Conservation (phyloP, 2,113 vertebrate genomes). For the Desmodus rotundus region DNA sequence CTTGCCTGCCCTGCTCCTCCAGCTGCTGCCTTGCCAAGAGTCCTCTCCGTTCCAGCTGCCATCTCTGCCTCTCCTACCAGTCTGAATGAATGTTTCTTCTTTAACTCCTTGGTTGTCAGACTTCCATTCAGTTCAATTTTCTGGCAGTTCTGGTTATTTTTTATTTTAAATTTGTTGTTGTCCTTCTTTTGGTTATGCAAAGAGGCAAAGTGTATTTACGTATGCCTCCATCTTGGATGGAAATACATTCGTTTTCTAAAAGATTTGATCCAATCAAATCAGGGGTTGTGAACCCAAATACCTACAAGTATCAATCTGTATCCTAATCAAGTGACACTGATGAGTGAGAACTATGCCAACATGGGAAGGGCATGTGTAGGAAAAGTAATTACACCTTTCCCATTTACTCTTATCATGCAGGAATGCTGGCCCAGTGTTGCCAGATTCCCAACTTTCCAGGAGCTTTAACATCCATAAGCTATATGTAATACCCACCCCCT, state of each 20-base stretch:
- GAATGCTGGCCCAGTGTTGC: not conserved
- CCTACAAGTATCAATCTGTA: not conserved
- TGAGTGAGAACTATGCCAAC: not conserved
- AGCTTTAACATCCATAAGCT: not conserved
- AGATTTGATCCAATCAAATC: not conserved
- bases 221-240: no score
- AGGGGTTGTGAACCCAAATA: not conserved
- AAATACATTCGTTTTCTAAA: not conserved
- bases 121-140: no score
- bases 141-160: no score
- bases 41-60: no score
- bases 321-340: not conserved
- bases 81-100: no score
- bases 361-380: not conserved
- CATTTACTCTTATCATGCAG: not conserved
- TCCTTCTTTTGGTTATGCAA: no score
- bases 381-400: not conserved
- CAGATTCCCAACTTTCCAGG: not conserved
- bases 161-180: no score
- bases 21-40: no score
- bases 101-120: no score
- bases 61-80: no score
- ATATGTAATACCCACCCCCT: not conserved
- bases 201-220: no score
- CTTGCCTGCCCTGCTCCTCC: no score